A percentile compares a stretch with the other conserved stretches of the same genome.
Conservation (phyloP, 2,113 vertebrate genomes). For the Sebastes schlegelii region DNA sequence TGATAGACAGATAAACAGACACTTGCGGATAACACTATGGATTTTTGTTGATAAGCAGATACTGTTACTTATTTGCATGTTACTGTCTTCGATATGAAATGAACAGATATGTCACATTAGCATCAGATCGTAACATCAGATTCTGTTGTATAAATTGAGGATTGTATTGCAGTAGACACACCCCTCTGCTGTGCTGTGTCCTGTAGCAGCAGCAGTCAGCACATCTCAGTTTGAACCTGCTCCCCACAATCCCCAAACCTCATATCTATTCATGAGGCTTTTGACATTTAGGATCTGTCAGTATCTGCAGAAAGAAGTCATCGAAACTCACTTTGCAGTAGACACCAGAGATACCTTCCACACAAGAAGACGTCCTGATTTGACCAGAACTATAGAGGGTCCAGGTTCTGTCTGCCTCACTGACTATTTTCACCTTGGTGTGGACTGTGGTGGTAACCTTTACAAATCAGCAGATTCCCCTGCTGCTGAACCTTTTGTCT, state of each 20-base stretch:
- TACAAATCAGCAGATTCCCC: not conserved
- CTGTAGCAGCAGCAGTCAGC: conserved; percentile 22
- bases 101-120: not conserved
- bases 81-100: not conserved
- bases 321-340: not conserved
- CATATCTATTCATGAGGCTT: conserved; percentile 33
- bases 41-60: not conserved
- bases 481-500: not conserved
- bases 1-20: not conserved
- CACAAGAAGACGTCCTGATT: not conserved
- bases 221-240: conserved; percentile 22
- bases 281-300: conserved; percentile 33
- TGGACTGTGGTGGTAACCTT: not conserved
- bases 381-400: not conserved
- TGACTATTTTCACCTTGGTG: not conserved
- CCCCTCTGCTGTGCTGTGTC: conserved; percentile 9
- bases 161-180: conserved; percentile 1
- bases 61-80: not conserved
- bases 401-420: not conserved
- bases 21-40: not conserved
- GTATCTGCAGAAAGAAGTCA: conserved; percentile 14
- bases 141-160: conserved; percentile 6
- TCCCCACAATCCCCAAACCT: conserved; percentile 1
- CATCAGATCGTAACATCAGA: not conserved
- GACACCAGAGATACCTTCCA: not conserved